Evolutionary conservation across 2,113 vertebrate species (phyloP), one percentile per base, ranked within the genome.

Genomic region (Struthio camelus): DNA sequence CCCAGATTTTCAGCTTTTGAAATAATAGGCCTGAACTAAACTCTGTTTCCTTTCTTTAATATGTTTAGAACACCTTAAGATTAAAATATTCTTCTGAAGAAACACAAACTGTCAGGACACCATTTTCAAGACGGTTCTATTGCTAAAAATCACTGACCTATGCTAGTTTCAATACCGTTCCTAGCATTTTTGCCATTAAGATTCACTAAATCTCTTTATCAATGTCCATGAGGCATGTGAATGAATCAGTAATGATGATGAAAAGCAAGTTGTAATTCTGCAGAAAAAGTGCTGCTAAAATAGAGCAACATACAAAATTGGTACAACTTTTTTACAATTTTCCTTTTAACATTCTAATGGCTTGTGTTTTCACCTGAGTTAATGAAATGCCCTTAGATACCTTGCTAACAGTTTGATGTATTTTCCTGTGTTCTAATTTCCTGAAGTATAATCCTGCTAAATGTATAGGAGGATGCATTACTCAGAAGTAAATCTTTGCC

Each of bases 181-280:
- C 8, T 40, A 88, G 65, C 32, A 40, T 89, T 85, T 96, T 94
- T 92, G 22, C 53, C 50, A 80, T 77, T 95, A 87, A 54, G 71
- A 78, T 72, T 87, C 86, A 90, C 58, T 16, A 80, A 46, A 93
- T 89, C 18, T 86, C 59, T 95, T 93, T 95, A 95, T 97, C 40
- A 83, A 78, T 94, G 86, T 97, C 93, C 96, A 82, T 77, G 93
- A 95, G 76, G 76, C 59, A 53, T 80, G 90, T 91, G 81, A 85
- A 92, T 95, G 67, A 97, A 97, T 95, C 96, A 96, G 96, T 96
- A 97, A 96, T 73, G 61, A 93, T 48, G 76, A 89, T 70, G 71
- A 94, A 96, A 77, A 73, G 8, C 40, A 85, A 94, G 67, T 40
- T 94, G 23, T 25, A 95, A 78, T 94, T 81, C 76, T 19, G 30